Percentiles rank a stretch among this genome's conserved stretches.
Conservation (phyloP, 2,797 vertebrate genomes). For the Cephalopachus bancanus region DNA sequence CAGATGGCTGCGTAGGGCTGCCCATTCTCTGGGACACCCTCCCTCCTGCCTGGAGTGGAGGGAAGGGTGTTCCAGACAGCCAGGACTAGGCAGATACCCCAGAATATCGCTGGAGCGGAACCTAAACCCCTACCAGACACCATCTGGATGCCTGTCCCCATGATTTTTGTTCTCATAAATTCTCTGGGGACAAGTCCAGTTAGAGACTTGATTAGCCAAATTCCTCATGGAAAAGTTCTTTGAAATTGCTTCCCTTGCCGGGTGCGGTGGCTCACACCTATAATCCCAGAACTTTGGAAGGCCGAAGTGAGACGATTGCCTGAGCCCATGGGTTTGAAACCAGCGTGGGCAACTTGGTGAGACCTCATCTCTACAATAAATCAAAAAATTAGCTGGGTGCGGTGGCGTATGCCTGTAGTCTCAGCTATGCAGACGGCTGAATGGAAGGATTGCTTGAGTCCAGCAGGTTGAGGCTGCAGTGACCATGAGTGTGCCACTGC, state of each 20-base stretch:
- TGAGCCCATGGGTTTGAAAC: too few species aligned
- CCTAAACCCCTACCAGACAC: constrained; percentile 55
- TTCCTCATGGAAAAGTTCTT: constrained; percentile 58
- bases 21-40: constrained; percentile 65
- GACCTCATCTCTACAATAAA: too few species aligned
- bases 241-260: not conserved
- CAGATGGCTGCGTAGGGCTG: constrained; percentile 76
- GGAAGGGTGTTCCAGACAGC: constrained; percentile 52
- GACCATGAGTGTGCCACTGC: too few species aligned
- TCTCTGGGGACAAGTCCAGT: constrained; percentile 68
- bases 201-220: constrained; percentile 65
- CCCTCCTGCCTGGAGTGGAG: constrained; percentile 45
- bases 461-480: too few species aligned
- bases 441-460: too few species aligned
- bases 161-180: constrained; percentile 71
- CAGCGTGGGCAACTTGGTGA: too few species aligned
- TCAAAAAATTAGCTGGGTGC: too few species aligned
- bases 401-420: too few species aligned
- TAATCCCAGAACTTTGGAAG: too few species aligned
- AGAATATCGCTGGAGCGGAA: constrained; percentile 65
- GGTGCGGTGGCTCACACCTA: too few species aligned
- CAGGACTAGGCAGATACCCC: constrained; percentile 72
- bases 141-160: constrained; percentile 78
- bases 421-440: too few species aligned
- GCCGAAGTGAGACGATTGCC: too few species aligned